Base-by-base conservation (phyloP, 35 echinoderm and acorn worm species). In the Diadema setosum region DNA sequence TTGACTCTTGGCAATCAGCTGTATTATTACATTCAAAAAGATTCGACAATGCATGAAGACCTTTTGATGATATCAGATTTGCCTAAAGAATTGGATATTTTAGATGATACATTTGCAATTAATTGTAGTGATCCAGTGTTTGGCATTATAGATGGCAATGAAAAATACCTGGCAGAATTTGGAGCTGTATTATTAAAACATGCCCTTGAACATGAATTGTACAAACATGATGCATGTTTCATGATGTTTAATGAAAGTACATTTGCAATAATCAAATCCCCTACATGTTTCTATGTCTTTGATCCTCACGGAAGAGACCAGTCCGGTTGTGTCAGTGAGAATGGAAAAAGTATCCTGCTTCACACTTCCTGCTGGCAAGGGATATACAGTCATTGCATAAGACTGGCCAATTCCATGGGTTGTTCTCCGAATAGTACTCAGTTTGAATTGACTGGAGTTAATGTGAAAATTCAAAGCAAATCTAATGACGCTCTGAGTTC, bases 1-100 rank as follows among this genome's bases (percentile, higher is more conserved):
- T 81, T 81, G 76, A 81, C 36, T 45, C 76, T 81, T 81, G 76
- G 76, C 30, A 81, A 81, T 81, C 4, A 81, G 42, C 46, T 81
- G 42, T 81, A 81, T 45, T 81, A 18, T 26, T 81, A 81, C n/a
- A 81, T 81, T 81, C 35, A 81, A 8, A 81, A 81, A 81, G 76
- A 81, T 81, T 81, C 76, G 2, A 81, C 76, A 12, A 81, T 81
- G 76, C 35, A 81, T 81, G 42, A 81, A 23, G 76, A 81, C 8
- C 76, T 81, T 81, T 81, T 81, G n/a, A 81, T 81, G 76, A 26
- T 81, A 42, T 81, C 76, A 7, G 76, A 81, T 42, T 45, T 81
- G 39, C 76, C 76, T 15, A 81, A 81, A 44, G 76, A 81, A 81
- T 45, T 81, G 29, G 76, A 81, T 81, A 45, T 81, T 81, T 81